Evolutionary conservation across 37 sponge, comb jelly and placozoan species (phyloP), one percentile per base, ranked within the genome.

Genomic region (Eunapius fragilis): DNA sequence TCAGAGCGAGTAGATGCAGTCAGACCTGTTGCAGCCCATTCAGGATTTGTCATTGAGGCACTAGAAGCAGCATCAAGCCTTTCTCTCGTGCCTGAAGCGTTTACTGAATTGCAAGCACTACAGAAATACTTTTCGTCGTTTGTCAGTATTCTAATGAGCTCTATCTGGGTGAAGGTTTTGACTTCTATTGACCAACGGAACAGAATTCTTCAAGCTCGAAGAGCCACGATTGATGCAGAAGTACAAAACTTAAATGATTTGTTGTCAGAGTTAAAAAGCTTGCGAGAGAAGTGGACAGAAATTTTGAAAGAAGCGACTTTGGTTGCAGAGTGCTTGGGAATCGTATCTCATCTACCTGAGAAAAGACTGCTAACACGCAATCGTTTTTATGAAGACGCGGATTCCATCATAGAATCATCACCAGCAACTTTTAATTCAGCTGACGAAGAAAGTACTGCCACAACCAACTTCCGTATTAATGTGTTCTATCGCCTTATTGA

Each of bases 1-100:
- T 36, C 37, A 10, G 77, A 76, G 12, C 28, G 31, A 5, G 77
- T 76, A 17, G 31, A 5, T 30, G 35, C 37, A 36, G 77, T 76
- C 25, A 76, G 77, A 76, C 77, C 77, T 17, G 31, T 76, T 12
- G 77, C 77, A 36, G 77, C 77, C 3, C 77, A 76, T 6, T 5
- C 7, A 19, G 37, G 12, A 6, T 34, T 34, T 17, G 13, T 76
- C 35, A 34, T 26, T 31, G 33, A 34, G 10, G 31, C 77, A 31
- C 34, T 76, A 19, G 77, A 12, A 6, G 77, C 2, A 76, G 34
- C 35, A 33, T n/a, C n/a, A n/a, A n/a, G n/a, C n/a, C 77, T 76
- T 2, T 5, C 31, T 76, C 31, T 76, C 31, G 10, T 6, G 33
- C 77, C 77, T 76, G 77, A 76, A 76, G 35, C 31, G 7, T 19